Base-by-base conservation (phyloP, 2,888 invertebrate species). In the Eristalinus aeneus region DNA sequence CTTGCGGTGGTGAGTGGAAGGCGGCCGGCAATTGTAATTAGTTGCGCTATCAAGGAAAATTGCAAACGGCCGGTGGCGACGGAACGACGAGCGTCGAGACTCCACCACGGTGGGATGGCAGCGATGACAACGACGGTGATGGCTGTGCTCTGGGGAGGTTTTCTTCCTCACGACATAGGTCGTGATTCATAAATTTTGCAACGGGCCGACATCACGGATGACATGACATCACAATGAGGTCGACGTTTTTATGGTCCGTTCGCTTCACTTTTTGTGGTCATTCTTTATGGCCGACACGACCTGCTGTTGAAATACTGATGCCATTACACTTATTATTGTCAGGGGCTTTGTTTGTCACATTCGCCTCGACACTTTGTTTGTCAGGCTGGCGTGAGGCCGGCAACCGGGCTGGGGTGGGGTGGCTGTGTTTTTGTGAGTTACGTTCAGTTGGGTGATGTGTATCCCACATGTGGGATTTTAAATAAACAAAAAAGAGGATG, bases 21-120 rank as follows among this genome's bases (percentile, higher is more conserved):
- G 71, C 32, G 71, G n/a, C 60, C 20, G 74, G 80, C 69, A 64
- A 64, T 75, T 64, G 64, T 31, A 81, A 76, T 81, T 60, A 76
- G 64, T 63, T 64, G 46, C 20, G n/a, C 74, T 53, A 58, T 64
- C 31, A 74, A 32, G 80, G 58, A 60, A 39, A 65, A 39, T 58
- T 46, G 11, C 23, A 32, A 11, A 10, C 22, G 56, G 22, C 12
- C 20, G 23, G 22, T 5, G 27, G 27, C 27, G 27, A 27, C 27
- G 27, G 27, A n/a, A n/a, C n/a, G n/a, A n/a, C n/a, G n/a, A n/a
- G n/a, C n/a, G n/a, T n/a, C n/a, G n/a, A n/a, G 27, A 5, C 27
- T 27, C 27, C 39, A 39, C 39, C 11, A 39, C 56, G 4, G 11
- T 31, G 20, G 65, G 65, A 54, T 58, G 71, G 20, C 22, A 27